These are phyloP conservation scores for Muscicapa adusta DNA, from an alignment of 2,113 vertebrate species.

Conservation along the genomic window DNA sequence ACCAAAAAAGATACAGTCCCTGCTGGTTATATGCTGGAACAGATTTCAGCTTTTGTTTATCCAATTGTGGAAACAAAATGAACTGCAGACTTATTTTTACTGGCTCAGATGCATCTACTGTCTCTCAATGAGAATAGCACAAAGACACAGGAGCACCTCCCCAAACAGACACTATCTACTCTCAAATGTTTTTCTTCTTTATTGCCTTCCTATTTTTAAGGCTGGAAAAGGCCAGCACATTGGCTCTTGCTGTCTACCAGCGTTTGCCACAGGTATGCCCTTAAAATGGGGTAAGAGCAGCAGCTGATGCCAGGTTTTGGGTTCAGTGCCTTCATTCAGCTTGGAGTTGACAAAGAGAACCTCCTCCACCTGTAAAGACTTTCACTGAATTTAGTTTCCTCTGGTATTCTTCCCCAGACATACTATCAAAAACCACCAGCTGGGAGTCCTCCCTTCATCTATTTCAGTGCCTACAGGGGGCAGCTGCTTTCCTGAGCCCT, in stretches of 20 bases:
- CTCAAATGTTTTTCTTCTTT: background rate
- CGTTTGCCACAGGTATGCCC: background rate
- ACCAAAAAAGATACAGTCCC: background rate
- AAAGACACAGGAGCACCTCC: background rate
- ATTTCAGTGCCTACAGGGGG: background rate
- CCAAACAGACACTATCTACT: background rate
- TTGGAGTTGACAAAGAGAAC: background rate
- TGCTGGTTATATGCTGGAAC: background rate
- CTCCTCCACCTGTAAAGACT: background rate
- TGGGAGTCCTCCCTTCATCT: background rate
- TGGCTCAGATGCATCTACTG: background rate
- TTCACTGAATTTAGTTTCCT: background rate
- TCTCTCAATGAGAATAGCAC: background rate
- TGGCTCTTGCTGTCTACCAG: background rate
- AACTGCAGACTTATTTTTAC: constrained; percentile 7
- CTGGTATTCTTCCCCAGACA: background rate
- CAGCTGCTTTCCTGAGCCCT: background rate
- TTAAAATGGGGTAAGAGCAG: background rate
- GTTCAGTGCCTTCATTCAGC: background rate
- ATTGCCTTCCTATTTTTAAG: background rate
- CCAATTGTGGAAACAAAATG: background rate
- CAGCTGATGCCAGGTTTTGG: background rate
- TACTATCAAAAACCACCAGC: background rate
- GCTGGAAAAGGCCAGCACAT: background rate
- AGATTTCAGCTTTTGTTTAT: background rate